phyloP scores from a whole-genome alignment of 2,797 vertebrate species.

The Hapalemur alaotrensis region DNA sequence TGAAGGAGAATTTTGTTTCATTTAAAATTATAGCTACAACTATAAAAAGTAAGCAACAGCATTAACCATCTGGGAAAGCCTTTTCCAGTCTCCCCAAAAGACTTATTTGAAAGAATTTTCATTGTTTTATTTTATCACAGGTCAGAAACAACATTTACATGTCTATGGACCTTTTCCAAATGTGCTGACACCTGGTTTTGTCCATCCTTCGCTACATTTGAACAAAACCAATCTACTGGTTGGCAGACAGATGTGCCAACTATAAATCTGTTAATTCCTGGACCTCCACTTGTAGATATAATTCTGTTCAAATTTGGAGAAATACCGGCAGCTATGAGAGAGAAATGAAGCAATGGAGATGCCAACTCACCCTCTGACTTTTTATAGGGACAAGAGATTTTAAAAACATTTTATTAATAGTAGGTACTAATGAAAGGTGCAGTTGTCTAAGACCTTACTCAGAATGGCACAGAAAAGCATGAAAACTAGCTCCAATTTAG shows the following conservation, averaged over 20 bases:
- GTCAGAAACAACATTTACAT: neutral
- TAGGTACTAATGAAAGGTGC: neutral
- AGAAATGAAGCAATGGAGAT: neutral
- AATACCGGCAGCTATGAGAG: neutral
- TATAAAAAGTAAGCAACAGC: neutral
- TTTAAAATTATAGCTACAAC: neutral
- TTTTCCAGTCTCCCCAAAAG: neutral
- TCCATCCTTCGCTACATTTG: neutral
- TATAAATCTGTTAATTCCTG: neutral
- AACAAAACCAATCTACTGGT: neutral
- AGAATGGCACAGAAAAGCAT: neutral
- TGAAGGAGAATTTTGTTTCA: neutral
- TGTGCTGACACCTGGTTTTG: neutral
- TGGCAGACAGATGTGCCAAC: neutral
- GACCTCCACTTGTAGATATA: neutral
- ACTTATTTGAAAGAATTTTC: neutral
- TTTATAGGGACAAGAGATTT: neutral
- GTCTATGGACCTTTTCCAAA: neutral
- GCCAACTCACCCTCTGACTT: neutral
- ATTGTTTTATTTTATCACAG: neutral
- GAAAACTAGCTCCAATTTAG: neutral
- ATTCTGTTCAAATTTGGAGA: neutral
- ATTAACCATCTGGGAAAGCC: neutral
- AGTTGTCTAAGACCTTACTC: neutral
- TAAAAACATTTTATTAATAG: neutral